Evolutionary conservation across 2,888 invertebrate genomes (phyloP).

Genomic region (Drosophila kokeensis): DNA sequence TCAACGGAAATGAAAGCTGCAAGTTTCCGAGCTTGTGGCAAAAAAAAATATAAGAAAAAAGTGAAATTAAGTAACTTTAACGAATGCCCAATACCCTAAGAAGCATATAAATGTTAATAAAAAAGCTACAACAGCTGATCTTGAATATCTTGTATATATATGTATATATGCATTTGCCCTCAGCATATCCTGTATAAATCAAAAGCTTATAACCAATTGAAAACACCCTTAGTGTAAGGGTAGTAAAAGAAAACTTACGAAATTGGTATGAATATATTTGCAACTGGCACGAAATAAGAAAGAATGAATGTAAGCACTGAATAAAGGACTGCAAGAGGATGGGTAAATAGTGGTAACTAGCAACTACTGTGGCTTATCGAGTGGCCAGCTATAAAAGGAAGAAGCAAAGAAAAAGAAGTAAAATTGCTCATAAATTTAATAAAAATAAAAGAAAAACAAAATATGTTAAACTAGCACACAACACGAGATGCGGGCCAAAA

Average conservation of each 20-base stretch:
- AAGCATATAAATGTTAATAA: background rate
- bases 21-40: constrained; percentile 43
- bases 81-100: background rate
- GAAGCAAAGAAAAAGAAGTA: background rate
- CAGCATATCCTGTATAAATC: background rate
- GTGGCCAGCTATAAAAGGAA: constrained; percentile 43
- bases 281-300: constrained; percentile 41
- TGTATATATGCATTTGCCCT: background rate
- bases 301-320: constrained; percentile 11
- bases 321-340: background rate
- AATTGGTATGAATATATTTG: constrained; percentile 55
- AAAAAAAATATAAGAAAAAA: constrained; percentile 5
- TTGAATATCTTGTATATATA: too few relatives aligned
- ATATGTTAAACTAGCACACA: constrained; percentile 4
- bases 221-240: background rate
- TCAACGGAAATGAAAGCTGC: constrained; percentile 71
- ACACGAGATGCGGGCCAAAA: constrained; percentile 5
- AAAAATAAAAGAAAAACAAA: constrained; percentile 24
- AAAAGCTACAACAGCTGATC: background rate
- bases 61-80: too few relatives aligned
- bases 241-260: constrained; percentile 5
- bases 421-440: constrained; percentile 68
- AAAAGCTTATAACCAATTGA: background rate
- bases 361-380: constrained; percentile 47
- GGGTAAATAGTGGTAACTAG: background rate